These are phyloP conservation scores for Peucedramus taeniatus DNA, from an alignment of 2,113 vertebrate genomes.

Conservation along the genomic window DNA sequence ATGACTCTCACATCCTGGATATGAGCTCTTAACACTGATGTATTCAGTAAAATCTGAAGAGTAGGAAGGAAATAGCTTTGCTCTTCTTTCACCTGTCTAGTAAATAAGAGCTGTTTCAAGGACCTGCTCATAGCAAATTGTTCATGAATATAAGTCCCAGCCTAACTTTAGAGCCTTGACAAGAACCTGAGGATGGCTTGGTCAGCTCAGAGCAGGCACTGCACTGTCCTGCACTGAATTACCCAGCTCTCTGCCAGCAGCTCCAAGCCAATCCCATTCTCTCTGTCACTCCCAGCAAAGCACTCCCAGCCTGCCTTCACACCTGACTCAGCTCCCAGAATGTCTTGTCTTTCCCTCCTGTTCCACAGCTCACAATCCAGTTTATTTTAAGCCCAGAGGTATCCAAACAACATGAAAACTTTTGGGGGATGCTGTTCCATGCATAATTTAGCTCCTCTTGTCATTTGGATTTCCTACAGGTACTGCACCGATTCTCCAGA, in stretches of 20 bases:
- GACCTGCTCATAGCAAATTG: neutral
- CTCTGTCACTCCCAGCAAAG: neutral
- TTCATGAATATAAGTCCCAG: neutral
- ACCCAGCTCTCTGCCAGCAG: neutral
- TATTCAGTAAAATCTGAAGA: neutral
- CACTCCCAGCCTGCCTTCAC: neutral
- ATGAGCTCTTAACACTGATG: neutral
- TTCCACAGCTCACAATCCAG: neutral
- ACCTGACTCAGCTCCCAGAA: neutral
- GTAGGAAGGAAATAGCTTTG: neutral
- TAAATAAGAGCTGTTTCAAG: neutral
- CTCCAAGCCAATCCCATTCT: neutral
- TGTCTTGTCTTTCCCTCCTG: fast-evolving
- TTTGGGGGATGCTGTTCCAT: neutral
- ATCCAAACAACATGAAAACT: neutral
- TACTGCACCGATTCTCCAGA: neutral
- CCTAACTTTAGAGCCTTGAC: neutral
- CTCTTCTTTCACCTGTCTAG: neutral
- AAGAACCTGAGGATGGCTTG: neutral
- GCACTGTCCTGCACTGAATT: neutral
- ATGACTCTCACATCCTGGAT: neutral
- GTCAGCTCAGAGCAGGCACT: neutral
- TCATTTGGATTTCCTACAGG: neutral
- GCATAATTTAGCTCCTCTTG: neutral
- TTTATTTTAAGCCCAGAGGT: neutral